Evolutionary conservation across 2,888 invertebrate species (phyloP), one percentile per base, ranked within the genome.

Genomic region (Phorcus lineatus): DNA sequence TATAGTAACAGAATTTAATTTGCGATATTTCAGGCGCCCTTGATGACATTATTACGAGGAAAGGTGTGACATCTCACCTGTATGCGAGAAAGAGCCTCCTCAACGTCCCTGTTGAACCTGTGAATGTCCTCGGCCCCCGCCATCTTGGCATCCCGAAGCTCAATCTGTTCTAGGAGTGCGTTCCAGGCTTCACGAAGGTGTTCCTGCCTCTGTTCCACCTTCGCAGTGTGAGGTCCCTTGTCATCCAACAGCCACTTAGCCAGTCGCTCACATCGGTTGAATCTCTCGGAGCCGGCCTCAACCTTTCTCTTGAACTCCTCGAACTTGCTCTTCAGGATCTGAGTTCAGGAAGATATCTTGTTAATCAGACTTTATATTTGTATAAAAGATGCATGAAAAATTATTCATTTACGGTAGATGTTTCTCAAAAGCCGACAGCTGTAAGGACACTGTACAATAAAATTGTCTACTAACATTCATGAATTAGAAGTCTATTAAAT

Each of bases 81-180:
- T 57, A 97, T 98, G 31, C 98, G 95, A 57, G 97, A 96, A 11
- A 97, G 93, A 1, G 98, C 96, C 91, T 99, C 98, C 28, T 96
- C 97, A 0, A 97, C 97, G 93, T 99, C 99, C 78, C 98, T 95
- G 94, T 99, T 99, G 95, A 98, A 99, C 79, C 98, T 95, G 93
- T 99, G 99, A 86, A 99, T 97, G 94, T 99, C 98, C 13, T 97
- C 98, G 0, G 99, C 99, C 0, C 98, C 99, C 91, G 96, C 96
- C 55, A 99, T 94, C 62, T 97, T 96, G 83, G 96, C 95, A 85
- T 97, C 97, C 17, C 99, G 95, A 75, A 96, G 95, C 87, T 96
- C 96, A 81, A 99, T 96, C 91, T 97, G 96, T 77, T 97, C 96
- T 76, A 98, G 94, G 0, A 99, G 95, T 70, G 96, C 95, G 85